Evolutionary conservation across 2,888 invertebrate species (phyloP).

Genomic region (Melieria crassipennis): DNA sequence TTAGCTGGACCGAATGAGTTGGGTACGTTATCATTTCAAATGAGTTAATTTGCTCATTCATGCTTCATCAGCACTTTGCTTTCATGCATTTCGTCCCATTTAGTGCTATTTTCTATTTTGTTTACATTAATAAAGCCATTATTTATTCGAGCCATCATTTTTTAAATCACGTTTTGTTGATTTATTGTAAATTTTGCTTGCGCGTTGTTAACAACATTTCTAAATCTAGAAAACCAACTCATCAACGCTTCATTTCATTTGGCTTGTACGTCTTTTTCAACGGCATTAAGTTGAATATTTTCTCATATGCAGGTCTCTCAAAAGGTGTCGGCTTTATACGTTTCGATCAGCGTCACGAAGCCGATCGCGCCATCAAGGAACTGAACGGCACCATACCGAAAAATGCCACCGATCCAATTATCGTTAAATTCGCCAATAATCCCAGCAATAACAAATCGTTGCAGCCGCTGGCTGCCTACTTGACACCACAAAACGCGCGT

Average conservation of each 20-base stretch:
- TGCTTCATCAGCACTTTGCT: neutral
- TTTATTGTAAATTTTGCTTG: neutral
- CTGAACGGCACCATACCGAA: constrained; percentile 91
- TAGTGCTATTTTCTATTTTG: neutral
- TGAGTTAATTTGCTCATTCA: neutral
- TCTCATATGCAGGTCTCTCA: constrained; percentile 75
- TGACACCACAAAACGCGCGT: constrained; percentile 81
- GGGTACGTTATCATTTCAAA: constrained; percentile 58
- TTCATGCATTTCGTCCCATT: neutral
- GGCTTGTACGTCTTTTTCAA: neutral
- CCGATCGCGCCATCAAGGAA: constrained; percentile 91
- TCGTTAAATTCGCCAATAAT: constrained; percentile 95
- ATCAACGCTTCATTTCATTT: neutral
- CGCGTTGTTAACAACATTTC: neutral
- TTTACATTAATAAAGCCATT: neutral
- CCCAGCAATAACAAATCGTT: constrained; percentile 87
- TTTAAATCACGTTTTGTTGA: too few species aligned
- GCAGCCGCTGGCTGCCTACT: constrained; percentile 84
- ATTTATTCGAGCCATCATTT: neutral
- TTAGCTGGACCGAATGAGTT: constrained; percentile 68
- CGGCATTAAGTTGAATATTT: neutral
- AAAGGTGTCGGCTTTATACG: constrained; percentile 96
- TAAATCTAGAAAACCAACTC: too few species aligned
- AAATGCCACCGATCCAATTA: constrained; percentile 88
- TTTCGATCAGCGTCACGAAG: constrained; percentile 91